Evolutionary conservation across 1,140 invertebrate species (phyloP).

Genomic region (Drosophila orena): DNA sequence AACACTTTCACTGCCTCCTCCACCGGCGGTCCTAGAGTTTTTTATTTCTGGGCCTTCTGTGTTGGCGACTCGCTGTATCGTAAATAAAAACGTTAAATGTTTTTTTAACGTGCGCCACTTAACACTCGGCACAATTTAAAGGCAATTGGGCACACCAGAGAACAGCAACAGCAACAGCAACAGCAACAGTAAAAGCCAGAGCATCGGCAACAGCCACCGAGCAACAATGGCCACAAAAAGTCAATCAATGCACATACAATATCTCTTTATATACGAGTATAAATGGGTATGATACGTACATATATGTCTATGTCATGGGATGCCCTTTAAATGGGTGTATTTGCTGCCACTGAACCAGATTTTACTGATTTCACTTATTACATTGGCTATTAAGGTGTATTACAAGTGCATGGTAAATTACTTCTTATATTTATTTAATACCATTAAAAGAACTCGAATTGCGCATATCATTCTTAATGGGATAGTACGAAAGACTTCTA

Average conservation of each 20-base stretch:
- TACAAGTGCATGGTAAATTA: no score
- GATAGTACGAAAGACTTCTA: no score
- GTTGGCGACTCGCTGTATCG: slow-evolving; percentile 54
- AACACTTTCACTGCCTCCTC: slow-evolving; percentile 58
- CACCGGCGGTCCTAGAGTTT: slow-evolving; percentile 7
- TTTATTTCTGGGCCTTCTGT: slow-evolving; percentile 1
- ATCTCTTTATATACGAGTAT: slow-evolving; percentile 24
- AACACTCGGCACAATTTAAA: slow-evolving; percentile 81
- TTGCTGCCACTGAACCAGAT: slow-evolving; percentile 9
- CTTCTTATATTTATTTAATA: no score
- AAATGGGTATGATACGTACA: slow-evolving; percentile 27
- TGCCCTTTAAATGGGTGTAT: slow-evolving; percentile 25
- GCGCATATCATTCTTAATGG: no score
- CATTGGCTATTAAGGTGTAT: no score
- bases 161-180: slow-evolving; percentile 39
- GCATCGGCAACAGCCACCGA: slow-evolving; percentile 24
- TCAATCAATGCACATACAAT: slow-evolving; percentile 50
- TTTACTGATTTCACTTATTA: not conserved
- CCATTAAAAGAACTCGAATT: no score
- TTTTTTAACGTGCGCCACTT: slow-evolving; percentile 82
- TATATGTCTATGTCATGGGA: slow-evolving; percentile 32
- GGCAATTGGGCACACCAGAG: slow-evolving; percentile 76
- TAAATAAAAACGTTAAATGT: slow-evolving; percentile 83
- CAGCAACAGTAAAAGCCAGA: slow-evolving; percentile 19
- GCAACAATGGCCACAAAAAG: slow-evolving; percentile 66